Percentiles rank a stretch among this genome's conserved stretches.
These are phyloP conservation scores for Crenuchus spilurus DNA, from an alignment of 2,797 vertebrate genomes.

Conservation along the genomic window DNA sequence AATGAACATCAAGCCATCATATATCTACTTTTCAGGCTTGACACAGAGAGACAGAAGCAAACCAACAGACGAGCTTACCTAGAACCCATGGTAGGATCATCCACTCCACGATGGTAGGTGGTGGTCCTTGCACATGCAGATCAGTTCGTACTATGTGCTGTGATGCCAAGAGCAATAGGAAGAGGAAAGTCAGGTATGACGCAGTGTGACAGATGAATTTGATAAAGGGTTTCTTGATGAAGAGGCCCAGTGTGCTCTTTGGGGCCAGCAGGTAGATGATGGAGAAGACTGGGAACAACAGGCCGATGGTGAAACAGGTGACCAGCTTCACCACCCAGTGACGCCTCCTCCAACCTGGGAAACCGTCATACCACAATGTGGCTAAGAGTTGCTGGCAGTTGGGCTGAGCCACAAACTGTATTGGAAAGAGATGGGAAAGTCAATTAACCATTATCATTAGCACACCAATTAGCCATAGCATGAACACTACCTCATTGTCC, in stretches of 20 bases:
- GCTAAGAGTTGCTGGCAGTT: conserved; percentile 98
- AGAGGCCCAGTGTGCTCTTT: conserved; percentile 91
- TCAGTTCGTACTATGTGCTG: conserved; percentile 97
- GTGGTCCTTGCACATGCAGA: conserved; percentile 95
- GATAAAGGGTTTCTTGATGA: conserved; percentile 99
- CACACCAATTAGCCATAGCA: no score
- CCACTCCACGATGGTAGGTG: conserved; percentile 96
- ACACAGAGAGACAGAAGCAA: not conserved
- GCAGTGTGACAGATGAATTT: conserved; percentile 99
- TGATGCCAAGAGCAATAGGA: conserved; percentile 94
- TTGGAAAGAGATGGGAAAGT: not conserved
- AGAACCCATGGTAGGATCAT: conserved; percentile 97
- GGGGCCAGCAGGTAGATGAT: conserved; percentile 91
- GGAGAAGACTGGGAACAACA: conserved; percentile 93
- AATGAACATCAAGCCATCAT: conserved; percentile 13
- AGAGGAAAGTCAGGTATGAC: conserved; percentile 97
- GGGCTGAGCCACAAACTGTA: conserved; percentile 94
- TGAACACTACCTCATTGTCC: no score
- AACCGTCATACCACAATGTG: conserved; percentile 95
- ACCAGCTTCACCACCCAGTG: conserved; percentile 97
- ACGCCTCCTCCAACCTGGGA: conserved; percentile 93
- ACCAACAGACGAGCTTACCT: conserved; percentile 68
- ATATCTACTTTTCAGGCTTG: not conserved
- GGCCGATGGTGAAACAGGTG: conserved; percentile 94
- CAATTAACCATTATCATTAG: no score